A percentile compares a stretch with the other conserved stretches of the same genome.
phyloP scores from a whole-genome alignment of 2,888 invertebrate genomes.

The Fragum fragum region DNA sequence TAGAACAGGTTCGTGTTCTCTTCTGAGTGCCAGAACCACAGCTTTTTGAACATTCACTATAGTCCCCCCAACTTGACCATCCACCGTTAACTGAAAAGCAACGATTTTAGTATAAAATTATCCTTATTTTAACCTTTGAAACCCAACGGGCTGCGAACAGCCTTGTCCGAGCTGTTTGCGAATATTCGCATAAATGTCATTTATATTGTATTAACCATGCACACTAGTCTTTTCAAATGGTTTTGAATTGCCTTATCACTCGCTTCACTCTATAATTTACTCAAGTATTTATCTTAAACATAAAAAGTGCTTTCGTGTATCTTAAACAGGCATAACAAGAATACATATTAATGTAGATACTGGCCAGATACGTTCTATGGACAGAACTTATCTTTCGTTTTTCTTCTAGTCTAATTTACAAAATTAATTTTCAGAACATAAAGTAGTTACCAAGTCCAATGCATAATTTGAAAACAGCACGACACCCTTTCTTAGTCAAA shows the following conservation, averaged over 20 bases:
- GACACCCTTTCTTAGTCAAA: not conserved
- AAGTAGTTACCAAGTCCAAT: not conserved
- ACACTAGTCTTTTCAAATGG: not conserved
- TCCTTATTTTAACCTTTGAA: not conserved
- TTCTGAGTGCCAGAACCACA: conserved; percentile 30
- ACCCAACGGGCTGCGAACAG: not conserved
- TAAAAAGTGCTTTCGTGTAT: not conserved
- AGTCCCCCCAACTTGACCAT: conserved; percentile 35
- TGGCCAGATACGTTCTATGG: too few species aligned
- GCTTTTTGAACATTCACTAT: conserved; percentile 14
- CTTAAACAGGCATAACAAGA: not conserved
- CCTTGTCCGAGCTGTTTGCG: not conserved
- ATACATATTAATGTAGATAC: not conserved
- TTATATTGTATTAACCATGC: not conserved
- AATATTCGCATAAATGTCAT: not conserved
- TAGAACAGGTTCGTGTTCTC: conserved; percentile 25
- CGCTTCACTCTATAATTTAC: too few species aligned
- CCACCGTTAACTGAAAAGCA: conserved; percentile 25
- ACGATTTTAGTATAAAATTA: not conserved
- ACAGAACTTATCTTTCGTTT: too few species aligned
- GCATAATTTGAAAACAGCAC: not conserved
- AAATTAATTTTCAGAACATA: too few species aligned
- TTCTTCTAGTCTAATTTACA: too few species aligned
- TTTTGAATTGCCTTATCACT: too few species aligned
- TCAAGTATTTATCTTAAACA: too few species aligned